These are phyloP conservation scores for Drosophila niveifrons DNA, from an alignment of 2,888 invertebrate species.

Conservation along the genomic window DNA sequence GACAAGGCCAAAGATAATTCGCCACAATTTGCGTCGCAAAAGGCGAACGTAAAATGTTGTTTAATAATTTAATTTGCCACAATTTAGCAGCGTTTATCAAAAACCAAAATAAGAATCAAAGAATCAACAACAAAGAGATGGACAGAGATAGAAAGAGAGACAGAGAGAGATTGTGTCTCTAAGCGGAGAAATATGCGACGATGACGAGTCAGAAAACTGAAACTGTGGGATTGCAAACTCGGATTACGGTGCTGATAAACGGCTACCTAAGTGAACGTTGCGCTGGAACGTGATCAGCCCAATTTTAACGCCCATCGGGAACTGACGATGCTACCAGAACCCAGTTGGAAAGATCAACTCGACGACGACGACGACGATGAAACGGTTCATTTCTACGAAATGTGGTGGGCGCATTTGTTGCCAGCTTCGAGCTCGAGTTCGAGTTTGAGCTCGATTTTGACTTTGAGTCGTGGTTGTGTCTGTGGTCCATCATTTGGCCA, in stretches of 20 bases:
- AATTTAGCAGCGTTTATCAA: slow-evolving; percentile 85
- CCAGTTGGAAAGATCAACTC: neutral
- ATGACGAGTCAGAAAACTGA: slow-evolving; percentile 53
- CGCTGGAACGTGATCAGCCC: slow-evolving; percentile 83
- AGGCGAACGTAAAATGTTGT: slow-evolving; percentile 71
- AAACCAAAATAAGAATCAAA: slow-evolving; percentile 52
- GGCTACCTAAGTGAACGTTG: slow-evolving; percentile 78
- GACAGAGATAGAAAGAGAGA: slow-evolving; percentile 10
- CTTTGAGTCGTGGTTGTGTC: neutral
- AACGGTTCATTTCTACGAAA: slow-evolving; percentile 72
- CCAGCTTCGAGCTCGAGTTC: slow-evolving; percentile 15
- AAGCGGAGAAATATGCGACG: slow-evolving; percentile 26
- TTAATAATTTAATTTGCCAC: slow-evolving; percentile 85
- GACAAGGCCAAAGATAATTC: slow-evolving; percentile 82
- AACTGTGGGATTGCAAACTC: slow-evolving; percentile 58
- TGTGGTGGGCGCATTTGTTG: slow-evolving; percentile 68
- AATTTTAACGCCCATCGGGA: slow-evolving; percentile 83
- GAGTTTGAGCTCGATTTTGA: neutral
- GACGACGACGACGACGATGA: slow-evolving; percentile 13
- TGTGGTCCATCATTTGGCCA: slow-evolving; percentile 76
- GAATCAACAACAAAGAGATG: slow-evolving; percentile 28
- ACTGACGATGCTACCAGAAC: slow-evolving; percentile 70
- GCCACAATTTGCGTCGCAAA: slow-evolving; percentile 75
- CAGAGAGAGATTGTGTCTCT: slow-evolving; percentile 21
- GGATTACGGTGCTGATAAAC: slow-evolving; percentile 77